Evolutionary conservation across 2,797 vertebrate species (phyloP).

Genomic region (Antennarius maculatus): DNA sequence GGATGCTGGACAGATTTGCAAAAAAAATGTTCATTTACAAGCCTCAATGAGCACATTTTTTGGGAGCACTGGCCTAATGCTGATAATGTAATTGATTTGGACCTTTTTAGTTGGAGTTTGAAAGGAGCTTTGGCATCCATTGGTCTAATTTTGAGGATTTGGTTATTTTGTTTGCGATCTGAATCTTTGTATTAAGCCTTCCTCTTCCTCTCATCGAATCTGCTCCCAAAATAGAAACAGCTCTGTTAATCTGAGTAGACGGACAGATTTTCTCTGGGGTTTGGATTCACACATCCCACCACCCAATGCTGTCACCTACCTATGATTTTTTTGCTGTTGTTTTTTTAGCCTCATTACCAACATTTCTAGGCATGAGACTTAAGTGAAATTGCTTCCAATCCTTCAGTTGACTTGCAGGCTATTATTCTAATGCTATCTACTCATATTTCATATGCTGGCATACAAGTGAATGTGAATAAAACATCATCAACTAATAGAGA

Average conservation of each 20-base stretch:
- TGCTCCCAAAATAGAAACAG: slow-evolving; percentile 62
- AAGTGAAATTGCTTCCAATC: slow-evolving; percentile 33
- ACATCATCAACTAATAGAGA: slow-evolving; percentile 24
- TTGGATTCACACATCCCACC: slow-evolving; percentile 43
- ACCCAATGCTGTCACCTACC: slow-evolving; percentile 42
- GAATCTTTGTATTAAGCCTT: slow-evolving; percentile 28
- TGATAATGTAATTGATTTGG: slow-evolving; percentile 5
- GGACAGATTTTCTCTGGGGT: slow-evolving; percentile 42
- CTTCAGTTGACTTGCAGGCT: slow-evolving; percentile 35
- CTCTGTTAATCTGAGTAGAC: slow-evolving; percentile 52
- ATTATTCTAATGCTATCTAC: slow-evolving; percentile 35
- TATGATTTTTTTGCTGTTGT: slow-evolving; percentile 22
- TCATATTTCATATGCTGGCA: slow-evolving; percentile 43
- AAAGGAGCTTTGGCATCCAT: not conserved
- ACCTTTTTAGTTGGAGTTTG: not conserved
- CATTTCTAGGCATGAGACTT: not conserved
- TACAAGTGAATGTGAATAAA: slow-evolving; percentile 50
- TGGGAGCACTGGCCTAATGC: slow-evolving; percentile 19
- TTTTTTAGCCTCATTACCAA: not conserved
- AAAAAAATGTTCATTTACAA: slow-evolving; percentile 13
- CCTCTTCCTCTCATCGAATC: slow-evolving; percentile 28
- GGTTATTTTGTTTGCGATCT: slow-evolving; percentile 6
- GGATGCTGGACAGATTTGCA: slow-evolving; percentile 11
- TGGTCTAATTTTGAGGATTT: not conserved
- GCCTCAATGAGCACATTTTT: slow-evolving; percentile 37